Conservation (phyloP, 2,888 invertebrate genomes). For the Leptothorax acervorum region DNA sequence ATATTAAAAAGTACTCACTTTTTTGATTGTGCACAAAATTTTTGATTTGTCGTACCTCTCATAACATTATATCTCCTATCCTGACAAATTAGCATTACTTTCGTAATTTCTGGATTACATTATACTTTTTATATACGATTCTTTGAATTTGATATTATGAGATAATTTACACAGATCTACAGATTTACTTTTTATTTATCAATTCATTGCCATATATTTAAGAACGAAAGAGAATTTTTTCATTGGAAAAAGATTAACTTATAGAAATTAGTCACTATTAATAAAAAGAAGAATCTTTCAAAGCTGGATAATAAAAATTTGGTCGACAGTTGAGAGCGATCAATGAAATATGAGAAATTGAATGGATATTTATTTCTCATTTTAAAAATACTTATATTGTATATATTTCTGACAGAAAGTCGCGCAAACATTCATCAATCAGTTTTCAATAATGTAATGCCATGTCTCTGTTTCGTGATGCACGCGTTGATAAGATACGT, state of each 20-base stretch:
- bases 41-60: neutral
- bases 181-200: too few relatives aligned
- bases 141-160: neutral
- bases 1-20: neutral
- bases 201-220: neutral
- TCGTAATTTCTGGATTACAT: neutral
- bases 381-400: neutral
- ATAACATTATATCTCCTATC: neutral
- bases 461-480: neutral
- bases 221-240: neutral
- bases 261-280: neutral
- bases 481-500: neutral
- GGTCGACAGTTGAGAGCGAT: neutral
- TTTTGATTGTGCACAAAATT: neutral
- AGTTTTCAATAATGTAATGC: neutral
- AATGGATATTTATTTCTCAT: neutral
- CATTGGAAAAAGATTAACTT: too few relatives aligned
- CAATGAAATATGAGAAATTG: neutral
- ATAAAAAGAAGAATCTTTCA: neutral
- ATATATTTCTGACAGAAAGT: neutral
- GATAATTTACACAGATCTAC: neutral
- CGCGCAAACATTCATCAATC: neutral
- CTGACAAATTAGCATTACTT: neutral
- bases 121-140: neutral
- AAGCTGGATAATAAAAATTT: neutral